These are phyloP conservation scores for Achroia grisella DNA, from an alignment of 1,140 invertebrate species.

Conservation along the genomic window DNA sequence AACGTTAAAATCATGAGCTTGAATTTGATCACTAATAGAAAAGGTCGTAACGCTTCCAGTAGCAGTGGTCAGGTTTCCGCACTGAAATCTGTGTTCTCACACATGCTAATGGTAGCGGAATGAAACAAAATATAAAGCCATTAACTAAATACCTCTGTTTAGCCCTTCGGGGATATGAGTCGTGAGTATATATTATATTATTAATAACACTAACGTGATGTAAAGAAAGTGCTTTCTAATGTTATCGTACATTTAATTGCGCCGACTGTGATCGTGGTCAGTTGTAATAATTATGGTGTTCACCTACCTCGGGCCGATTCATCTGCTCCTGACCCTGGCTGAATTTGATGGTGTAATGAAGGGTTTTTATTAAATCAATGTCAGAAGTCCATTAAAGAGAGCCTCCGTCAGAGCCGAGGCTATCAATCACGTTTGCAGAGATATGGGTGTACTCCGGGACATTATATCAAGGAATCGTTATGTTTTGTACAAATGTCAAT, in stretches of 20 bases:
- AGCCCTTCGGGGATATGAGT: too few relatives aligned
- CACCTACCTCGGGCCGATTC: conserved; percentile 29
- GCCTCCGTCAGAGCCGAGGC: conserved; percentile 30
- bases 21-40: too few relatives aligned
- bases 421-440: conserved; percentile 50
- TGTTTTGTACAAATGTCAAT: too few relatives aligned
- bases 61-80: too few relatives aligned
- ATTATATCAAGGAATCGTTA: too few relatives aligned
- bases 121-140: too few relatives aligned
- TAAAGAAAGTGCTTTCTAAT: conserved; percentile 20
- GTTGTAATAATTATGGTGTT: conserved; percentile 38
- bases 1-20: too few relatives aligned
- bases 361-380: conserved; percentile 72
- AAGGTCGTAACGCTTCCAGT: too few relatives aligned
- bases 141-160: background rate
- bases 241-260: conserved; percentile 19
- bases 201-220: background rate
- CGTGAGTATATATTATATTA: too few relatives aligned
- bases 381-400: conserved; percentile 63
- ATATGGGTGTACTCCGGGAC: conserved; percentile 36
- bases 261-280: conserved; percentile 2
- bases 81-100: too few relatives aligned
- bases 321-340: conserved; percentile 36
- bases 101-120: too few relatives aligned
- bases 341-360: conserved; percentile 58